Conservation (phyloP, 2,113 vertebrate species). For the Colistium nudipinnis region DNA sequence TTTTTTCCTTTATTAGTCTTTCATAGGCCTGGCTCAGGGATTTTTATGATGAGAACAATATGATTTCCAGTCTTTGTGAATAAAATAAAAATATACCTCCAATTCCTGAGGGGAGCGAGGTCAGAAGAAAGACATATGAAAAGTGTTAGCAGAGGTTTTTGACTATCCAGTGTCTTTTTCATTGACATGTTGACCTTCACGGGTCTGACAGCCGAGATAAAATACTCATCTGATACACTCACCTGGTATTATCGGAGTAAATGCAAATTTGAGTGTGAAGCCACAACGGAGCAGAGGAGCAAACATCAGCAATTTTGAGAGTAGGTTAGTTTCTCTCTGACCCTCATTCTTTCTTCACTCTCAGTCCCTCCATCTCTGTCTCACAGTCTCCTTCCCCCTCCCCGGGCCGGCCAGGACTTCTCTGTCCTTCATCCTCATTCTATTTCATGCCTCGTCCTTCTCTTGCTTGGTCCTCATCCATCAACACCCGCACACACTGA, state of each 20-base stretch:
- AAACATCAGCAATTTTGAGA: conserved; percentile 76
- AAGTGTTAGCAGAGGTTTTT: conserved; percentile 2
- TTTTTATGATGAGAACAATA: not conserved
- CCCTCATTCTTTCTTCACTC: conserved; percentile 72
- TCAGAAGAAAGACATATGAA: conserved; percentile 1
- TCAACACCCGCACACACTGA: conserved; percentile 58
- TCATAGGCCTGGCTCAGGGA: too few relatives aligned
- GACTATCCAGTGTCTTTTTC: conserved; percentile 9
- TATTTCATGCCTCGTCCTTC: conserved; percentile 81
- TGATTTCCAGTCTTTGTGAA: not conserved
- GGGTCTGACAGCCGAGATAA: conserved; percentile 31
- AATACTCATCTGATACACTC: conserved; percentile 48
- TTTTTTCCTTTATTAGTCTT: not conserved
- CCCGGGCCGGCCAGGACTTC: conserved; percentile 57
- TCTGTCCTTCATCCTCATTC: conserved; percentile 80
- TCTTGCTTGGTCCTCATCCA: conserved; percentile 73
- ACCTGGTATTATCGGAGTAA: conserved; percentile 58
- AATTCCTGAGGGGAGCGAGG: not conserved
- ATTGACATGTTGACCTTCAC: conserved; percentile 40
- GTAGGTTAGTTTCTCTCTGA: conserved; percentile 73
- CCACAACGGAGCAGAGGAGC: conserved; percentile 47
- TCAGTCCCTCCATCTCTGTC: conserved; percentile 77
- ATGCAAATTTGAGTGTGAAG: conserved; percentile 65
- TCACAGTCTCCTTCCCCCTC: conserved; percentile 59
- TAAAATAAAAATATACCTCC: not conserved